A percentile compares a stretch with the other conserved stretches of the same genome.
These are phyloP conservation scores for Agrochola lychnidis DNA, from an alignment of 2,888 invertebrate genomes.

Conservation along the genomic window DNA sequence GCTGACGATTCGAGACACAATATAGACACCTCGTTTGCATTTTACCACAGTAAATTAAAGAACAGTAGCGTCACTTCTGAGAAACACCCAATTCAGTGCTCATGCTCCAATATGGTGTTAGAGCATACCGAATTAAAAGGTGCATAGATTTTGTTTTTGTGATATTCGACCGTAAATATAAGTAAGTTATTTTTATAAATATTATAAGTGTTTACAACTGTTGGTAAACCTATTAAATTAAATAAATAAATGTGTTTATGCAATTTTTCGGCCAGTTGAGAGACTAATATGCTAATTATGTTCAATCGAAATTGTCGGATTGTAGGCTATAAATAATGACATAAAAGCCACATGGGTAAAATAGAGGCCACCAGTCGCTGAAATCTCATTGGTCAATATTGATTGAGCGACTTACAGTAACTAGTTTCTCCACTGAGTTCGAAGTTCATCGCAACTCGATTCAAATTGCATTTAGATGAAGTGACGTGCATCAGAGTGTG, in stretches of 20 bases:
- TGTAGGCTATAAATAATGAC: not conserved
- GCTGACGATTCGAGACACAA: slow-evolving; percentile 44
- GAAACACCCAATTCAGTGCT: too few relatives aligned
- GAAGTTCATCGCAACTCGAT: not conserved
- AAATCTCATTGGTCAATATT: not conserved
- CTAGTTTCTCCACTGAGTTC: not conserved
- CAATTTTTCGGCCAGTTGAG: not conserved
- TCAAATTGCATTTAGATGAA: slow-evolving; percentile 10
- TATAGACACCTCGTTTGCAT: slow-evolving; percentile 47
- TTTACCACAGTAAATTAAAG: slow-evolving; percentile 14
- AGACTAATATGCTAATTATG: not conserved
- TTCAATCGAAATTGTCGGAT: not conserved
- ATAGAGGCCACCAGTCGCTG: not conserved
- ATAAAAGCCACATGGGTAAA: not conserved
- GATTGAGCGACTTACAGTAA: not conserved
- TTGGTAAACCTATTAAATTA: not conserved
- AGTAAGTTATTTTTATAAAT: not conserved
- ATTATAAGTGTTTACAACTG: not conserved
- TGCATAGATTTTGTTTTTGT: not conserved
- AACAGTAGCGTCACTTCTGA: slow-evolving; percentile 17
- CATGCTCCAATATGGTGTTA: not conserved
- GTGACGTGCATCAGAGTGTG: not conserved
- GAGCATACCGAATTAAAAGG: not conserved
- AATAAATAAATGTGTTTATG: not conserved
- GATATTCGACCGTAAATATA: not conserved